Conservation (phyloP, 2,113 vertebrate genomes). For the Amphiprion ocellaris region DNA sequence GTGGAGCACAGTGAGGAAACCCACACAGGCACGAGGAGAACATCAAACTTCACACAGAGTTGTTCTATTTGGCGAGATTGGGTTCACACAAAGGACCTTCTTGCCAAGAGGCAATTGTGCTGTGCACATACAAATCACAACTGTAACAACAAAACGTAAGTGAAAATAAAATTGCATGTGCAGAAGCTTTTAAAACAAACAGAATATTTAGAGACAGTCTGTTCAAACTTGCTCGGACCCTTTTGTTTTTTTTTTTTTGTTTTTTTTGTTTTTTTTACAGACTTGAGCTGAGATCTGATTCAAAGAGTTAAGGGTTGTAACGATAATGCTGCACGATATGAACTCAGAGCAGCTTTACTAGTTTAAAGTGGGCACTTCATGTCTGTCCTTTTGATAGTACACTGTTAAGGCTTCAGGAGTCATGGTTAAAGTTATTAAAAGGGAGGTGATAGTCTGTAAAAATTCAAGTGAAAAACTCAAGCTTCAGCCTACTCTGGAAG, state of each 20-base stretch:
- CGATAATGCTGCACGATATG: neutral
- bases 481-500: neutral
- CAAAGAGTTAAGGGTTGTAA: neutral
- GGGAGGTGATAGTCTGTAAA: neutral
- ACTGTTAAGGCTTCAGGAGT: neutral
- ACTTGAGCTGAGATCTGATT: neutral
- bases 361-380: neutral
- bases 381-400: neutral
- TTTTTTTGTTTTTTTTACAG: neutral
- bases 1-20: constrained; percentile 4
- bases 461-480: neutral
- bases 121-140: neutral
- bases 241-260: too few relatives aligned
- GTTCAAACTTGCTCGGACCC: neutral
- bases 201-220: neutral
- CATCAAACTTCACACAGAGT: constrained; percentile 21
- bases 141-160: neutral
- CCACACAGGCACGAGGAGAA: neutral
- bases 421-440: neutral
- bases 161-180: neutral
- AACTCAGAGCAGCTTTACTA: too few relatives aligned
- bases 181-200: neutral
- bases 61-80: neutral
- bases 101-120: neutral
- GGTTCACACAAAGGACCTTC: constrained; percentile 9